Evolutionary conservation across 23 tunicate genomes (phyloP).

Genomic region (Botrylloides violaceus): DNA sequence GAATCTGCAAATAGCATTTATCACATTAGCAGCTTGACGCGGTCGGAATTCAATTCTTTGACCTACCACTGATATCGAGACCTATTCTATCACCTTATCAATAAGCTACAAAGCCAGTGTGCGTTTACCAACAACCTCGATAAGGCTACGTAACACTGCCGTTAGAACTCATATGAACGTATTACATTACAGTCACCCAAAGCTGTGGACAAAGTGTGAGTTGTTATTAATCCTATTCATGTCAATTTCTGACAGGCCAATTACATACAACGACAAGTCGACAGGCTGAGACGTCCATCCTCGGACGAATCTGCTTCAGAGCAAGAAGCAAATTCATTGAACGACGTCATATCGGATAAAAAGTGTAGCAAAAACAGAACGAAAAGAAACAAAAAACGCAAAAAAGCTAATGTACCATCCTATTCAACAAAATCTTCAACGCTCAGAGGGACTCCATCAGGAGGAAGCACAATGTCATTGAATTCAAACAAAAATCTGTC

Average conservation of each 20-base stretch:
- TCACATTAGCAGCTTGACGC: no score
- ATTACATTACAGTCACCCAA: no score
- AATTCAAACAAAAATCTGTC: background rate
- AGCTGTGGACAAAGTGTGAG: no score
- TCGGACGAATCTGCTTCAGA: background rate
- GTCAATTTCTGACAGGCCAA: slow-evolving; percentile 21
- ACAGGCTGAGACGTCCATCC: slow-evolving; percentile 3
- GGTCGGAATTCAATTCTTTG: no score
- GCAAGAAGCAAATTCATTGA: background rate
- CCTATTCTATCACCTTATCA: no score
- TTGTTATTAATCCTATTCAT: background rate
- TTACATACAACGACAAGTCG: slow-evolving; percentile 25
- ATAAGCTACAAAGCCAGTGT: no score
- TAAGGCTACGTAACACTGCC: no score
- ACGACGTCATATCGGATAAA: background rate
- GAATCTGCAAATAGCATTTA: no score
- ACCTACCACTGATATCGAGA: no score
- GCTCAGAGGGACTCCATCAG: background rate
- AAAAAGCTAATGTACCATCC: background rate
- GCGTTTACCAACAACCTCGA: no score
- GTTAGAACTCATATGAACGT: no score
- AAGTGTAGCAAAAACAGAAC: background rate
- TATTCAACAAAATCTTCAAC: background rate
- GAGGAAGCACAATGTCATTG: background rate
- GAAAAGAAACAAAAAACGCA: slow-evolving; percentile 4